Conservation (phyloP, 2,888 invertebrate species). For the Calameuta idolon region DNA sequence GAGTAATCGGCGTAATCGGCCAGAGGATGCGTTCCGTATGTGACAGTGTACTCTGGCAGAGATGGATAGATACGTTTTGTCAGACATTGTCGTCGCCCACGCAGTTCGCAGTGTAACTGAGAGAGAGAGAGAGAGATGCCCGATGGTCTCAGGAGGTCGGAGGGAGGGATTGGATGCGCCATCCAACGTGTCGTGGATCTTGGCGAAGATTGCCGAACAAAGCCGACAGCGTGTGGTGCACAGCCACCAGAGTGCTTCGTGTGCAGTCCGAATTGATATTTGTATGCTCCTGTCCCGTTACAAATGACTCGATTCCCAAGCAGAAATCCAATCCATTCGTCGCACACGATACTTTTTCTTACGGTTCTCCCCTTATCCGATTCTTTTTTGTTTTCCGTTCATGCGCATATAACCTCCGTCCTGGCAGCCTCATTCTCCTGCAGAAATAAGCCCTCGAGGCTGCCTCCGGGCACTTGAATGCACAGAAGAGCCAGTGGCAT, state of each 20-base stretch:
- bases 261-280: conserved; percentile 23
- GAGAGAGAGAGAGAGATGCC: background rate
- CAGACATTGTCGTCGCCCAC: conserved; percentile 7
- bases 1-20: no score
- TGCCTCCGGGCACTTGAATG: conserved; percentile 17
- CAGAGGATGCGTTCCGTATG: no score
- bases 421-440: no score
- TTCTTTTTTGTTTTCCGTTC: no score
- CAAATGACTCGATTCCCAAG: conserved; percentile 16
- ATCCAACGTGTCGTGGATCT: no score
- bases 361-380: no score
- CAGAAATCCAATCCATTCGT: conserved; percentile 20
- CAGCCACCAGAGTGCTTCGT: background rate
- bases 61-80: conserved; percentile 11
- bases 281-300: conserved; percentile 18
- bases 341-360: conserved; percentile 1
- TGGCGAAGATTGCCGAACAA: no score
- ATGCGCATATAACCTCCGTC: no score
- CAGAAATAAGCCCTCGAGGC: no score
- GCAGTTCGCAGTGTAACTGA: conserved; percentile 21
- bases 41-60: background rate
- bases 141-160: background rate
- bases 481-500: conserved; percentile 29
- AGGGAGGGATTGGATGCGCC: no score
- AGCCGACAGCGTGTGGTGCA: no score